Evolutionary conservation across 2,113 vertebrate genomes (phyloP).

Genomic region (Scomber colias): DNA sequence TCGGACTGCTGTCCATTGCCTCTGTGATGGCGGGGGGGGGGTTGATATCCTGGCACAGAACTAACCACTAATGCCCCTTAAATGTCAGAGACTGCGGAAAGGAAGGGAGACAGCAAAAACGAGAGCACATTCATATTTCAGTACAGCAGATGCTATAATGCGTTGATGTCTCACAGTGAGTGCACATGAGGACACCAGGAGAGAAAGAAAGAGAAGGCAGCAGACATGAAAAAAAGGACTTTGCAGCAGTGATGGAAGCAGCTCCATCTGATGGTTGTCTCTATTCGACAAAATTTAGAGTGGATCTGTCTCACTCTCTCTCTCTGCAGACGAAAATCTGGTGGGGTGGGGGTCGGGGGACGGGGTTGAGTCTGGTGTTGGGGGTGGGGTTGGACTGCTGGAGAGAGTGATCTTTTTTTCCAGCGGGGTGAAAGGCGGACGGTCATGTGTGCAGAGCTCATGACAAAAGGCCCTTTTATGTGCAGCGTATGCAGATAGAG

Average conservation of each 20-base stretch:
- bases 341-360: conserved; percentile 53
- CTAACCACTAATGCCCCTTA: conserved; percentile 81
- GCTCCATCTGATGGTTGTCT: conserved; percentile 63
- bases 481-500: conserved; percentile 87
- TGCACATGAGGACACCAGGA: conserved; percentile 70
- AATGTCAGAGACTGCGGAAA: conserved; percentile 78
- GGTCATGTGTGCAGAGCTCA: conserved; percentile 85
- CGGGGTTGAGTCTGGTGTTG: conserved; percentile 72
- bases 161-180: conserved; percentile 47
- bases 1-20: conserved; percentile 60
- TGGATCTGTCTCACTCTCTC: conserved; percentile 43
- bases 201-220: conserved; percentile 31
- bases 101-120: conserved; percentile 56
- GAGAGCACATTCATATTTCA: conserved; percentile 79
- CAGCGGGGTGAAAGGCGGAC: conserved; percentile 81
- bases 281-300: conserved; percentile 61
- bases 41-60: conserved; percentile 71
- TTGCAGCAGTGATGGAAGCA: conserved; percentile 63
- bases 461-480: conserved; percentile 90
- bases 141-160: conserved; percentile 69
- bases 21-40: conserved; percentile 37
- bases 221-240: conserved; percentile 21
- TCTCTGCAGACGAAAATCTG: conserved; percentile 65
- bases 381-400: conserved; percentile 75
- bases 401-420: conserved; percentile 80